Base-by-base conservation (phyloP, 2,888 invertebrate genomes). In the Cacoxenus indagator region DNA sequence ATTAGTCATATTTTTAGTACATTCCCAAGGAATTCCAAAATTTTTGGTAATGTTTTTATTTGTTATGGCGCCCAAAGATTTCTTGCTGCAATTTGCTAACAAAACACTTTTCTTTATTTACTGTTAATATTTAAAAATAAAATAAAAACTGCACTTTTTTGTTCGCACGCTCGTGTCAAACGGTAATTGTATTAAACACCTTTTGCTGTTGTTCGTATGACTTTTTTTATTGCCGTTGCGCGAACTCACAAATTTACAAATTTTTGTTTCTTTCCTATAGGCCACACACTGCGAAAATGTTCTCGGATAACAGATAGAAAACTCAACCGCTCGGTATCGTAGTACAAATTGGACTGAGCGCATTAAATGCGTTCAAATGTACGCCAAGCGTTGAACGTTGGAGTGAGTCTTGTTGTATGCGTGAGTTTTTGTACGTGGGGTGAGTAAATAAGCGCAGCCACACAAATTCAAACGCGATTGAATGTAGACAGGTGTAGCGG, bases 341-440 rank as follows among this genome's bases (percentile, higher is more conserved):
- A 78, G 86, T 85, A 85, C 81, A 86, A 86, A 85, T 81, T 83
- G 81, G 78, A 86, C 85, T 86, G 85, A 84, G 84, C 78, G 76
- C 78, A 78, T 74, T 76, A 70, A 78, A 70, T 71, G 73, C 69
- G 19, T 43, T 22, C 67, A 59, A 67, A 61, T 75, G 74, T 17
- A 48, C 75, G 70, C 68, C 45, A 27, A 54, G 11, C 22, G 11
- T 2, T 11, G 17, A 2, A n/a, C 14, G n/a, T 17, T n/a, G 8
- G 48, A 17, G n/a, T 8, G 66, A 67, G 66, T 61, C 11, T 45
- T 19, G 69, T 72, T 46, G 61, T 51, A 27, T 65, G 67, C 62
- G 65, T 48, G 64, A 14, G 55, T 29, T 1, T 27, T 4, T 59
- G 31, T n/a, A 5, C 31, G 31, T 0, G 37, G 8, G 67, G 69